A percentile compares a stretch with the other conserved stretches of the same genome.
Conservation (phyloP, 2,113 vertebrate species). For the Phyllostomus discolor region DNA sequence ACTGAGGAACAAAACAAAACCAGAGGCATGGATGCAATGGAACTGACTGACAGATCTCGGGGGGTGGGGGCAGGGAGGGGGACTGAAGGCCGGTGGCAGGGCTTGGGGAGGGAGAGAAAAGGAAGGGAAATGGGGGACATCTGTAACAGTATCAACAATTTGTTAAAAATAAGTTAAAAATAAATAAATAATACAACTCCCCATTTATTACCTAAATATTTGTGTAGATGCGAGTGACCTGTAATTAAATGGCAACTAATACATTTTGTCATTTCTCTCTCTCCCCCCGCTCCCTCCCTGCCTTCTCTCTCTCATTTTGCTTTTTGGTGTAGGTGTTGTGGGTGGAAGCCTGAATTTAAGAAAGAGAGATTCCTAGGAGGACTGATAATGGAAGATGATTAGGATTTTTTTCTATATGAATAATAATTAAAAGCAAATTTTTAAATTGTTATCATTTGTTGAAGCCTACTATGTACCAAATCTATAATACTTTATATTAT, state of each 20-base stretch:
- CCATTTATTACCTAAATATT: not conserved
- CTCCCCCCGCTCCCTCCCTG: not conserved
- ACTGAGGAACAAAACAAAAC: too few relatives aligned
- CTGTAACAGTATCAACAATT: too few relatives aligned
- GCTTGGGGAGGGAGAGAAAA: too few relatives aligned
- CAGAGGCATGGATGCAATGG: too few relatives aligned
- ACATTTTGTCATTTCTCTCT: not conserved
- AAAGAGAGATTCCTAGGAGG: not conserved
- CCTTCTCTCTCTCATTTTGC: not conserved
- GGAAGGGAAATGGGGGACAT: too few relatives aligned
- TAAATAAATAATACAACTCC: too few relatives aligned
- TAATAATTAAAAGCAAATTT: conserved; percentile 1
- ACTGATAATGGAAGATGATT: not conserved
- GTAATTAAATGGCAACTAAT: not conserved
- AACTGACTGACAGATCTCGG: too few relatives aligned
- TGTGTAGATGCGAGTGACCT: too few relatives aligned
- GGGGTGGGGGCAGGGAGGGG: too few relatives aligned
- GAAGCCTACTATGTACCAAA: not conserved
- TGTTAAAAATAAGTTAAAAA: too few relatives aligned
- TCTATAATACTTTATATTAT: not conserved
- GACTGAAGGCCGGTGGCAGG: too few relatives aligned
- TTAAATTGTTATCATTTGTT: not conserved
- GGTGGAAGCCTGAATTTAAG: not conserved
- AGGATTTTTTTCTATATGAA: not conserved
- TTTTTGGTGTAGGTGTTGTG: not conserved